Conservation (phyloP, 2,888 invertebrate genomes). For the Mystacides longicornis region DNA sequence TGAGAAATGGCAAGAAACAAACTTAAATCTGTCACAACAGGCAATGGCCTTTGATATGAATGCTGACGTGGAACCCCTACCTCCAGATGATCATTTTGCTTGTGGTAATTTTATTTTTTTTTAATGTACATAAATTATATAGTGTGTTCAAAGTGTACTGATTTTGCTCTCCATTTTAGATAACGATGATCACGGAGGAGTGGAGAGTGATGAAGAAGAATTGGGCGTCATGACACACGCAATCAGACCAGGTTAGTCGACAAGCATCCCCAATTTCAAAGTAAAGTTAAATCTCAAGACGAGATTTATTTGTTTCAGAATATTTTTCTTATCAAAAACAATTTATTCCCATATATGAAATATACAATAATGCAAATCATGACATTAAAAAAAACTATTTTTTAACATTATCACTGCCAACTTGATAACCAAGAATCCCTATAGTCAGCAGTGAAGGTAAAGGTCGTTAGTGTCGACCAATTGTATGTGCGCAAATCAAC, state of each 20-base stretch:
- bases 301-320: too few relatives aligned
- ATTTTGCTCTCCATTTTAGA: constrained; percentile 12
- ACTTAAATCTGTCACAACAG: constrained; percentile 46
- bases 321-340: too few relatives aligned
- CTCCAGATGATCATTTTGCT: constrained; percentile 35
- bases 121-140: neutral
- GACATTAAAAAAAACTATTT: too few relatives aligned
- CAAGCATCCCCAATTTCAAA: too few relatives aligned
- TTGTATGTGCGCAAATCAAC: too few relatives aligned
- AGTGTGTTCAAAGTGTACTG: neutral
- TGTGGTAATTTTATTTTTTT: constrained; percentile 15
- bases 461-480: too few relatives aligned
- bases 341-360: too few relatives aligned
- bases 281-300: too few relatives aligned
- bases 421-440: too few relatives aligned
- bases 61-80: constrained; percentile 55
- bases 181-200: constrained; percentile 24
- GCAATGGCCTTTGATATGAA: constrained; percentile 57
- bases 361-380: too few relatives aligned
- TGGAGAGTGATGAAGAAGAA: constrained; percentile 25
- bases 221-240: constrained; percentile 19
- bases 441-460: too few relatives aligned
- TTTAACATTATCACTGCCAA: too few relatives aligned
- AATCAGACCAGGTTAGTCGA: constrained; percentile 18
- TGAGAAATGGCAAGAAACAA: constrained; percentile 43